These are phyloP conservation scores for Scaptomyza cyrtandrae DNA, from an alignment of 2,888 invertebrate species.

Conservation along the genomic window DNA sequence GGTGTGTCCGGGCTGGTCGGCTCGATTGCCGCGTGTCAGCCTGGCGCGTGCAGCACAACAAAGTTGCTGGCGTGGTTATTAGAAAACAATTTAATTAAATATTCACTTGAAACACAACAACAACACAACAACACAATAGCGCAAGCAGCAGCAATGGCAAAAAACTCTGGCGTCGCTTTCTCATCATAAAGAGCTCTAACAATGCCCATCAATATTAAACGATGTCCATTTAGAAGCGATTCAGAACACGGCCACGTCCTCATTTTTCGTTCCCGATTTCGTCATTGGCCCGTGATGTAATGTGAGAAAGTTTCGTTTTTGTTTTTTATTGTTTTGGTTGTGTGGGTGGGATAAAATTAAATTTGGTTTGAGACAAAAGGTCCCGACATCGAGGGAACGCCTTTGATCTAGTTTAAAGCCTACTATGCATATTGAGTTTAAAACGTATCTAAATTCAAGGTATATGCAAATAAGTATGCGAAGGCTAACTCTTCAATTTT, in stretches of 20 bases:
- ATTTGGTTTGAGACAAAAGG: slow-evolving; percentile 11
- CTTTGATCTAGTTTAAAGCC: slow-evolving; percentile 61
- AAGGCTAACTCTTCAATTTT: not conserved
- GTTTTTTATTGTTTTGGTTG: slow-evolving; percentile 1
- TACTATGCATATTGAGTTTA: no score
- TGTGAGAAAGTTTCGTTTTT: slow-evolving; percentile 69
- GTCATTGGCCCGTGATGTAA: slow-evolving; percentile 65
- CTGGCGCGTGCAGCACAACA: slow-evolving; percentile 63
- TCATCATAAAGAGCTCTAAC: slow-evolving; percentile 66
- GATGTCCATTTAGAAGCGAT: slow-evolving; percentile 71
- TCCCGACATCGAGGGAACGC: slow-evolving; percentile 30
- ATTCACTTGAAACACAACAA: slow-evolving; percentile 80
- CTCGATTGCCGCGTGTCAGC: slow-evolving; percentile 64
- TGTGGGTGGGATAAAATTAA: slow-evolving; percentile 37
- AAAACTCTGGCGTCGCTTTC: slow-evolving; percentile 56
- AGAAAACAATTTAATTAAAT: slow-evolving; percentile 84
- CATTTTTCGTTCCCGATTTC: slow-evolving; percentile 20
- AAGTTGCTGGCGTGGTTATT: slow-evolving; percentile 76
- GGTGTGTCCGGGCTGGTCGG: slow-evolving; percentile 70
- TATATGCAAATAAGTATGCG: not conserved
- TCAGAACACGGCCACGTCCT: slow-evolving; percentile 33
- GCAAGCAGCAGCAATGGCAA: slow-evolving; percentile 27
- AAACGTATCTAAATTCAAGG: not conserved
- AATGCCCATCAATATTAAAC: slow-evolving; percentile 78
- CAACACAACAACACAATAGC: not conserved